Conservation (phyloP, 2,888 invertebrate genomes). For the Timema cristinae region DNA sequence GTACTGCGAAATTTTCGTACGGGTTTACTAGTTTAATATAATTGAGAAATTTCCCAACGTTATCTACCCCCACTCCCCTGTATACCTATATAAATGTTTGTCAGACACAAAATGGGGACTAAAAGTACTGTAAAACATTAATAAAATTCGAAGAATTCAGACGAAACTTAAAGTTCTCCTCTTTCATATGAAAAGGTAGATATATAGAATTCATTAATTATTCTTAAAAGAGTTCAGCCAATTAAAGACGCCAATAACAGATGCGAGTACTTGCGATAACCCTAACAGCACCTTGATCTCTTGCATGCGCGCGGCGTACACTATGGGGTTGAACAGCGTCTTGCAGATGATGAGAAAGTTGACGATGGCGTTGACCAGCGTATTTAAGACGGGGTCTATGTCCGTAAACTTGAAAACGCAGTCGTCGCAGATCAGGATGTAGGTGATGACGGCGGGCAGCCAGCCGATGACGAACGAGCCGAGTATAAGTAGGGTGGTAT, state of each 20-base stretch:
- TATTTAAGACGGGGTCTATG: conserved; percentile 29
- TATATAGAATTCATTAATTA: not conserved
- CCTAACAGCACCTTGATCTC: conserved; percentile 53
- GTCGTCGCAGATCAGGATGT: conserved; percentile 54
- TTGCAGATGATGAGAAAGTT: conserved; percentile 59
- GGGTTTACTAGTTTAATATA: too few species aligned
- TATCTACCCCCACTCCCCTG: too few species aligned
- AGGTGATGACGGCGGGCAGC: conserved; percentile 57
- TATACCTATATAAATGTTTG: too few species aligned
- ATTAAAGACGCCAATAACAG: too few species aligned
- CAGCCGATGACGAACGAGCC: conserved; percentile 56
- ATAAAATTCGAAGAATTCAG: too few species aligned
- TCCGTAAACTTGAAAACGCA: conserved; percentile 40
- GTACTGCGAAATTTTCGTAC: too few species aligned
- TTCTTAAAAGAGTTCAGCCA: too few species aligned
- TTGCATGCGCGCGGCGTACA: conserved; percentile 61
- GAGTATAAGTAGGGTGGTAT: conserved; percentile 59
- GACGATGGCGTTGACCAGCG: conserved; percentile 41
- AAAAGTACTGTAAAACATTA: too few species aligned
- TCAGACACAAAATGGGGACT: too few species aligned
- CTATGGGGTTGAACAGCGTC: conserved; percentile 59
- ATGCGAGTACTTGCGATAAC: not conserved
- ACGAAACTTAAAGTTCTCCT: too few species aligned
- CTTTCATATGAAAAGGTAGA: not conserved
- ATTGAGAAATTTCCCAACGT: too few species aligned